Percentiles rank a stretch among this genome's conserved stretches.
Conservation (phyloP, 2,888 invertebrate species). For the Dastarcus helophoroides region DNA sequence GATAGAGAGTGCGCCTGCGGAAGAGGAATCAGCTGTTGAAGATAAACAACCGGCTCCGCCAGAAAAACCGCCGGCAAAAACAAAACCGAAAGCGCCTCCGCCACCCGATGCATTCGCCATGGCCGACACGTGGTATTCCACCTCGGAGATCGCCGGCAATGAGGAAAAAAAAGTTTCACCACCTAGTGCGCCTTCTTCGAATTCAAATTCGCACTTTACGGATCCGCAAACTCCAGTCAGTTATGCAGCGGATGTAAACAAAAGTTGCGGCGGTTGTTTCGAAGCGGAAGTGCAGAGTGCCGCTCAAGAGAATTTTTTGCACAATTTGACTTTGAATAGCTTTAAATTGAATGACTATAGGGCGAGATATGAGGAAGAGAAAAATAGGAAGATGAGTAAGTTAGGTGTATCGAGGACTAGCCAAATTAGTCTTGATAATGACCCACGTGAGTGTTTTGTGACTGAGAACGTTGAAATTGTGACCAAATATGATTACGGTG, state of each 20-base stretch:
- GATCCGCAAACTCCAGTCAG: conserved; percentile 52
- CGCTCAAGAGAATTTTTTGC: conserved; percentile 21
- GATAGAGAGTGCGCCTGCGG: conserved; percentile 10
- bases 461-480: conserved; percentile 27
- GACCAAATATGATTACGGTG: conserved; percentile 16
- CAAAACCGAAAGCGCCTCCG: conserved; percentile 1
- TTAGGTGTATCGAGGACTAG: conserved; percentile 35
- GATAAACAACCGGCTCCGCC: conserved; percentile 9
- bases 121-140: conserved; percentile 29
- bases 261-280: conserved; percentile 49
- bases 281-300: conserved; percentile 25
- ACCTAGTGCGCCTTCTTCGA: conserved; percentile 42
- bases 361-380: conserved; percentile 26
- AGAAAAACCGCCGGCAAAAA: conserved; percentile 10
- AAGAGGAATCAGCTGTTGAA: neutral
- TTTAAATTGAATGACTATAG: conserved; percentile 35
- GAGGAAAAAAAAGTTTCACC: conserved; percentile 24
- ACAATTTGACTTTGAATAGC: conserved; percentile 30
- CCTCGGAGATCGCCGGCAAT: conserved; percentile 18
- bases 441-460: conserved; percentile 26
- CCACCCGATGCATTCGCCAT: conserved; percentile 16
- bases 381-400: conserved; percentile 30
- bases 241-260: conserved; percentile 47
- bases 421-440: conserved; percentile 34
- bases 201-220: conserved; percentile 64